Evolutionary conservation across 2,113 vertebrate genomes (phyloP).

Genomic region (Anolis sagrei): DNA sequence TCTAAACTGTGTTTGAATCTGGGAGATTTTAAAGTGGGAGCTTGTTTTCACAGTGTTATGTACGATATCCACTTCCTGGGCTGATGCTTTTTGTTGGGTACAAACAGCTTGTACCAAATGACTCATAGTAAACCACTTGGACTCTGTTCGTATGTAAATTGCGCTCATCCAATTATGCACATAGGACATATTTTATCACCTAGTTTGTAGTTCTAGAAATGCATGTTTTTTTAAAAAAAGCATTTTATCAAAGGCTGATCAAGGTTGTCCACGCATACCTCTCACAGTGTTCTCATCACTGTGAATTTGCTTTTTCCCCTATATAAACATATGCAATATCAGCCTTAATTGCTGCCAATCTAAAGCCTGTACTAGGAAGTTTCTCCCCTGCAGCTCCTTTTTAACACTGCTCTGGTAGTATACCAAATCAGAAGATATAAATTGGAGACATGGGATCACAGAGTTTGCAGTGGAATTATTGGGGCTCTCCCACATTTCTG

Average conservation of each 20-base stretch:
- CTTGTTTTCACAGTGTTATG: constrained; percentile 64
- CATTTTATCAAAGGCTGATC: constrained; percentile 63
- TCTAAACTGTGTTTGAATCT: constrained; percentile 68
- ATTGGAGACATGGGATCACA: not conserved
- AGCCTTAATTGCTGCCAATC: constrained; percentile 22
- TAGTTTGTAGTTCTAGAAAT: constrained; percentile 56
- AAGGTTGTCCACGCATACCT: constrained; percentile 26
- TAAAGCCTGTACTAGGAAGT: constrained; percentile 71
- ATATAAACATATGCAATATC: constrained; percentile 23
- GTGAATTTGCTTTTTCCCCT: not conserved
- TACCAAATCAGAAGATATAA: not conserved
- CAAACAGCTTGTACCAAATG: constrained; percentile 68
- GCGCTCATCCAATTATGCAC: constrained; percentile 59
- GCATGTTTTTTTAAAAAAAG: constrained; percentile 34
- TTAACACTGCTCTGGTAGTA: not conserved
- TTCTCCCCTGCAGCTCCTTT: not conserved
- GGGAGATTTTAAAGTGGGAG: constrained; percentile 64
- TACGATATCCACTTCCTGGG: constrained; percentile 64
- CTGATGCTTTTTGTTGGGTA: constrained; percentile 65
- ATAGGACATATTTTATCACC: constrained; percentile 49
- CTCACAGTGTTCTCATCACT: not conserved
- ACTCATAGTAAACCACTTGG: constrained; percentile 56
- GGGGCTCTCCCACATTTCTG: not conserved
- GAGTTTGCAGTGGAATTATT: not conserved
- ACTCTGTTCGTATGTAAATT: constrained; percentile 61